A percentile compares a stretch with the other conserved stretches of the same genome.
Conservation (phyloP, 2,113 vertebrate genomes). For the Pterophyllum scalare region DNA sequence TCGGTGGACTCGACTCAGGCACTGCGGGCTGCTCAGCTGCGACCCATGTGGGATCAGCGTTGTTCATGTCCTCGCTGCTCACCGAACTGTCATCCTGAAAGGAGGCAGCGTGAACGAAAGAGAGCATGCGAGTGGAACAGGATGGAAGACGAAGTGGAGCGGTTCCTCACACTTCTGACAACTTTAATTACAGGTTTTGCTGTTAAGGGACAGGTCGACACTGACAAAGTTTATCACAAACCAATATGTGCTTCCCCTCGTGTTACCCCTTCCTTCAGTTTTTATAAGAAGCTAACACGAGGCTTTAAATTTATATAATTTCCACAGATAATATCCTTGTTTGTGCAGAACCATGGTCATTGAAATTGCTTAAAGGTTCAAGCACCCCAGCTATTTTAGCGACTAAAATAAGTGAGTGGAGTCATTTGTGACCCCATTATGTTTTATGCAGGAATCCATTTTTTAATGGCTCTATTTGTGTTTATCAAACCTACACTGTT, state of each 20-base stretch:
- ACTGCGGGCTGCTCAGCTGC: slow-evolving; percentile 90
- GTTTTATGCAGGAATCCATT: not conserved
- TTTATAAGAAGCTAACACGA: not conserved
- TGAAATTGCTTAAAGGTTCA: not conserved
- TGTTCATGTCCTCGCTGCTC: slow-evolving; percentile 97
- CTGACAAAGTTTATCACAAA: not conserved
- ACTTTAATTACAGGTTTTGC: not conserved
- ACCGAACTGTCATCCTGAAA: slow-evolving; percentile 95
- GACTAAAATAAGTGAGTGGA: not conserved
- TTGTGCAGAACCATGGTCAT: not conserved
- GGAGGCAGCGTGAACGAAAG: slow-evolving; percentile 54
- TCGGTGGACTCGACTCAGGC: slow-evolving; percentile 86
- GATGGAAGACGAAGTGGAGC: not conserved
- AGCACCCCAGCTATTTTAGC: not conserved
- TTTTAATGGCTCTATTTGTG: not conserved
- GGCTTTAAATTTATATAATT: not conserved
- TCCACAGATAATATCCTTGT: not conserved
- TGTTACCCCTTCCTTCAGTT: not conserved
- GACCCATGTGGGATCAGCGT: slow-evolving; percentile 94
- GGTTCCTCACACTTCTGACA: not conserved
- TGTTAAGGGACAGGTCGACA: not conserved
- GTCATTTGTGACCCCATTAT: not conserved
- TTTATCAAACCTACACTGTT: not conserved
- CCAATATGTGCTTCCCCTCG: not conserved
- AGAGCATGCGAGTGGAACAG: not conserved